Evolutionary conservation across 1,140 invertebrate species (phyloP).

Genomic region (Rhopalosiphum padi): DNA sequence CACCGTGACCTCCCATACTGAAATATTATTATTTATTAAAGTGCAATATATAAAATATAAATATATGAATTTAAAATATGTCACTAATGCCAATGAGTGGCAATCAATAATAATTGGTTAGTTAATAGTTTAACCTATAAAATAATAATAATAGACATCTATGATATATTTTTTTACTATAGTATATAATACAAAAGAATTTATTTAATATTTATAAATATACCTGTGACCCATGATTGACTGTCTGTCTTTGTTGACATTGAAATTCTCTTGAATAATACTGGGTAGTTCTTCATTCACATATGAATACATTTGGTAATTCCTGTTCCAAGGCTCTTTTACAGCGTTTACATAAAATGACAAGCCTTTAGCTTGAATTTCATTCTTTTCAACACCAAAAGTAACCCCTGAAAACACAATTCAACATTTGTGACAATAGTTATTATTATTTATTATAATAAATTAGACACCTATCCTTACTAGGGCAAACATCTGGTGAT

Average conservation of each 20-base stretch:
- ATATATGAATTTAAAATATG: neutral
- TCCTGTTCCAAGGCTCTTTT: conserved; percentile 86
- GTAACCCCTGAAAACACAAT: neutral
- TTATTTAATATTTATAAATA: neutral
- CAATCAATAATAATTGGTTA: neutral
- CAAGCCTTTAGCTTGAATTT: conserved; percentile 78
- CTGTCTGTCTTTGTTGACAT: conserved; percentile 69
- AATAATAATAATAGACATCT: neutral
- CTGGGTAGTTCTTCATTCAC: conserved; percentile 88
- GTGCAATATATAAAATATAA: neutral
- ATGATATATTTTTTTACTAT: neutral
- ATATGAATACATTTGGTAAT: conserved; percentile 98
- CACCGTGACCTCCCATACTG: conserved; percentile 98
- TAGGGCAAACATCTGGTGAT: conserved; percentile 94
- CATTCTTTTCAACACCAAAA: conserved; percentile 19
- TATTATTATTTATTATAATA: neutral
- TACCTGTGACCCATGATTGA: conserved; percentile 90
- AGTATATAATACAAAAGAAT: neutral
- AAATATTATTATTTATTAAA: conserved; percentile 58
- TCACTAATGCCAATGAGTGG: neutral
- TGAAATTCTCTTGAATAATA: conserved; percentile 79
- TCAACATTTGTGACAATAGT: neutral
- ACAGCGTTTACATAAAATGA: conserved; percentile 96
- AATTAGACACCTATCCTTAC: conserved; percentile 63
- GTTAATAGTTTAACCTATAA: neutral